Evolutionary conservation across 2,888 invertebrate genomes (phyloP).

Genomic region (Diaprepes abbreviatus): DNA sequence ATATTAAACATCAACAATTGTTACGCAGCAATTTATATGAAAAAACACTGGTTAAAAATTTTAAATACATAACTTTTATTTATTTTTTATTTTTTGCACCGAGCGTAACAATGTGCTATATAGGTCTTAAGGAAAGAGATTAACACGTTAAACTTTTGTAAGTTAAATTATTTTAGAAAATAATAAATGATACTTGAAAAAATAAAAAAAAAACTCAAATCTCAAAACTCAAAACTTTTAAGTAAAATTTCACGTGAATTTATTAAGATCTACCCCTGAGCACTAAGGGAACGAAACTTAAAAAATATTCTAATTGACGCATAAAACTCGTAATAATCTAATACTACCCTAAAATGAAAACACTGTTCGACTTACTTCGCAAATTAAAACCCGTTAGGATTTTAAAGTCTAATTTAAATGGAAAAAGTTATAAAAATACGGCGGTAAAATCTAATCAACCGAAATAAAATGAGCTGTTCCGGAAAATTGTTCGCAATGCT

Average conservation of each 20-base stretch:
- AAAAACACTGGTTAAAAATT: too few relatives aligned
- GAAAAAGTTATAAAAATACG: constrained; percentile 48
- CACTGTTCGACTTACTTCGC: constrained; percentile 42
- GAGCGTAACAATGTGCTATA: too few relatives aligned
- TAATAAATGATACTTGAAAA: neutral
- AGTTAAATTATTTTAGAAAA: neutral
- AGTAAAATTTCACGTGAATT: constrained; percentile 1
- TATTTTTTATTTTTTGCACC: too few relatives aligned
- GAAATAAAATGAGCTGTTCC: constrained; percentile 41
- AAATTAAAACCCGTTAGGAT: constrained; percentile 44
- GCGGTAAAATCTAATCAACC: constrained; percentile 45
- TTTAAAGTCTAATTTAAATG: constrained; percentile 48
- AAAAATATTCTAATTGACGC: constrained; percentile 43
- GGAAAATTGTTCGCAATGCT: constrained; percentile 40
- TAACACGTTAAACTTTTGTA: too few relatives aligned
- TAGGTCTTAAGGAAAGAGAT: too few relatives aligned
- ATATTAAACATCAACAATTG: too few relatives aligned
- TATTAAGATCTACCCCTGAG: constrained; percentile 1
- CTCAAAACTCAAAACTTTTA: constrained; percentile 11
- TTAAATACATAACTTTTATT: too few relatives aligned
- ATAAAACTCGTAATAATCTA: constrained; percentile 45
- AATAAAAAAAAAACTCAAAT: neutral
- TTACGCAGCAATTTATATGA: too few relatives aligned
- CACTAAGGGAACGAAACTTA: neutral
- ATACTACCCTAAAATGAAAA: constrained; percentile 45